phyloP scores from a whole-genome alignment of 2,113 vertebrate genomes.

The Formicarius rufipectus region DNA sequence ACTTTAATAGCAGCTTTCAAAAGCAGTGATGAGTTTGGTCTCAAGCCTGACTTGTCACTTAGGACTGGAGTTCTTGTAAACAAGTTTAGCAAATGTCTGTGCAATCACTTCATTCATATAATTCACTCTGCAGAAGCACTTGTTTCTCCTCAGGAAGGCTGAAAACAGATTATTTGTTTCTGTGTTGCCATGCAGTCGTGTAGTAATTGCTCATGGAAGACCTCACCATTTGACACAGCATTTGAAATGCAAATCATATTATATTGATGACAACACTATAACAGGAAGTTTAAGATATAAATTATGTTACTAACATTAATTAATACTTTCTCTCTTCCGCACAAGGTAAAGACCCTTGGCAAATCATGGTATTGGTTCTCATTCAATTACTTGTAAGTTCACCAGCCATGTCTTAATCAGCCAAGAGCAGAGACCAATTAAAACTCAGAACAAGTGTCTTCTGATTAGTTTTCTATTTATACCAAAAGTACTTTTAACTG shows the following conservation, averaged over 20 bases:
- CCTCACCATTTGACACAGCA: not conserved
- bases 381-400: not conserved
- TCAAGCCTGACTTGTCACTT: conserved; percentile 23
- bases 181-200: not conserved
- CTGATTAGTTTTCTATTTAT: not conserved
- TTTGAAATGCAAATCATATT: not conserved
- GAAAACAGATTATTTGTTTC: not conserved
- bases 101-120: conserved; percentile 8
- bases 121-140: not conserved
- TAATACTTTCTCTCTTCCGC: not conserved
- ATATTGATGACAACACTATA: not conserved
- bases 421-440: not conserved
- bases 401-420: not conserved
- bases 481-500: not conserved
- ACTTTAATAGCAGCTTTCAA: conserved; percentile 38
- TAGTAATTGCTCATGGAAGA: not conserved
- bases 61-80: conserved; percentile 18
- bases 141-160: not conserved
- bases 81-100: conserved; percentile 15
- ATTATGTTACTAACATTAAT: not conserved
- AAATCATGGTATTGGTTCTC: not conserved
- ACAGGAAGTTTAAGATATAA: not conserved
- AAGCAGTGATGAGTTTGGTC: not conserved
- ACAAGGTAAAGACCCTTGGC: not conserved
- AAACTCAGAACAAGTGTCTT: not conserved